These are phyloP conservation scores for Micrastur ruficollis DNA, from an alignment of 2,797 vertebrate genomes.

Conservation along the genomic window DNA sequence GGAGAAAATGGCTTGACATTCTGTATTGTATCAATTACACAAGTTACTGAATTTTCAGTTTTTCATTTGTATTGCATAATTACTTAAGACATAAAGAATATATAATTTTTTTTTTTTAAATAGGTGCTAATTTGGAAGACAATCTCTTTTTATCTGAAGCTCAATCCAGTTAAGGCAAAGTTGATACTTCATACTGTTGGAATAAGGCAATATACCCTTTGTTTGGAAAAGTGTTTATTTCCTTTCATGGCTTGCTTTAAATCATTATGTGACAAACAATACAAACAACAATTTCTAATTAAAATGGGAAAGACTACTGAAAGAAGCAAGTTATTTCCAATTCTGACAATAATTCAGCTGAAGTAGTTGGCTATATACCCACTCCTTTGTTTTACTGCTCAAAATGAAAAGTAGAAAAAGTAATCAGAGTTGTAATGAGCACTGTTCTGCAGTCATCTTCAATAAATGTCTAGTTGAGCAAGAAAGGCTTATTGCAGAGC, in stretches of 20 bases:
- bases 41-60: neutral
- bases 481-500: neutral
- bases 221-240: neutral
- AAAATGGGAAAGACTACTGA: neutral
- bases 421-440: neutral
- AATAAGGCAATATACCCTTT: neutral
- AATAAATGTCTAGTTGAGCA: neutral
- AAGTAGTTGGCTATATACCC: neutral
- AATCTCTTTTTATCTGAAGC: neutral
- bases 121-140: neutral
- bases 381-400: neutral
- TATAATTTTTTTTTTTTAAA: neutral
- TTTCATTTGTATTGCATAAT: neutral
- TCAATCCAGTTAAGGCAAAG: neutral
- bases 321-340: neutral
- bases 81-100: neutral
- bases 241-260: neutral
- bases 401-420: neutral
- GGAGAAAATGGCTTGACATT: neutral
- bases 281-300: neutral
- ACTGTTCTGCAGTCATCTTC: neutral
- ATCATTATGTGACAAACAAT: neutral
- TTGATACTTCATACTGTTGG: neutral
- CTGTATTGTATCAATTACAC: neutral
- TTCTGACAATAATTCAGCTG: neutral